A percentile compares a stretch with the other conserved stretches of the same genome.
Evolutionary conservation across 2,113 vertebrate species (phyloP).

Genomic region (Eulemur rufifrons): DNA sequence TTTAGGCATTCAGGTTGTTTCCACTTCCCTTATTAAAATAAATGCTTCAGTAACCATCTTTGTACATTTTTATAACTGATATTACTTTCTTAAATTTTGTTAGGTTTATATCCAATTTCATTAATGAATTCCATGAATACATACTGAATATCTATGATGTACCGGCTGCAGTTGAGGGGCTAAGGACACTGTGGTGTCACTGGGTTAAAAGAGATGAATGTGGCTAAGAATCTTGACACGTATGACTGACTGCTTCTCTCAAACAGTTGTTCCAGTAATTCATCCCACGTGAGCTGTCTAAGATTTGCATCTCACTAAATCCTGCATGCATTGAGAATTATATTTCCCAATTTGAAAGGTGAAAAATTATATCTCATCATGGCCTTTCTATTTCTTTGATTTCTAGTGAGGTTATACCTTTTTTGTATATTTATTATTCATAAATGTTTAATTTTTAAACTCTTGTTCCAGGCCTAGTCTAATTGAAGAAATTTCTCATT

Average conservation of each 20-base stretch:
- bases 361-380: slow-evolving; percentile 5
- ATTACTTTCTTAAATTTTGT: slow-evolving; percentile 1
- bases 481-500: slow-evolving; percentile 58
- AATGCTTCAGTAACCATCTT: neutral
- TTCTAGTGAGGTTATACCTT: slow-evolving; percentile 10
- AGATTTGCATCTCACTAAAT: neutral
- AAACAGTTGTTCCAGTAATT: neutral
- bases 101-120: neutral
- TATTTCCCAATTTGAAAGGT: slow-evolving; percentile 16
- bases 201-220: neutral
- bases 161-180: neutral
- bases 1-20: neutral
- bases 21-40: neutral
- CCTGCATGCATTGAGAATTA: neutral
- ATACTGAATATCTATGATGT: neutral
- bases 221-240: neutral
- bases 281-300: neutral
- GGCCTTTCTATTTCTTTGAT: neutral
- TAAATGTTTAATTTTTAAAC: slow-evolving; percentile 68
- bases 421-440: slow-evolving; percentile 44
- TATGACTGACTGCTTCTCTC: neutral
- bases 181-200: neutral
- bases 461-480: slow-evolving; percentile 17
- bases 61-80: neutral
- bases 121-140: neutral